A percentile compares a stretch with the other conserved stretches of the same genome.
These are phyloP conservation scores for Tapirus terrestris DNA, from an alignment of 2,113 vertebrate genomes.

Conservation along the genomic window DNA sequence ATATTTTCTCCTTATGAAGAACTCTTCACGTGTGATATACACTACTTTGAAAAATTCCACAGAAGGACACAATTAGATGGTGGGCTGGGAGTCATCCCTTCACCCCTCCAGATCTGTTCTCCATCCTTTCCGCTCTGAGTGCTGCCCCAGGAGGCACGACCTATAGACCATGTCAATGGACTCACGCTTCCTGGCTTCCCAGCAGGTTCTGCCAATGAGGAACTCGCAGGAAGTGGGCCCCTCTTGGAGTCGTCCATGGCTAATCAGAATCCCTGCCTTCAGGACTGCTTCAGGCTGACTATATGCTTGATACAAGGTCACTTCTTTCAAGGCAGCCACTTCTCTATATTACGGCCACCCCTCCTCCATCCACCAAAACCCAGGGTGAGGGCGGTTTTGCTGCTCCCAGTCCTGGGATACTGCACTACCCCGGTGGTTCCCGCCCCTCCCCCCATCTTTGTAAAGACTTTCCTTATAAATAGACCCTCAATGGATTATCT, in stretches of 20 bases:
- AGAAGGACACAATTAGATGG: neutral
- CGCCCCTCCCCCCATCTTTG: neutral
- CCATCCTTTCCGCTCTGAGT: neutral
- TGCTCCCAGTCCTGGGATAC: neutral
- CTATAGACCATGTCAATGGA: rapidly evolving
- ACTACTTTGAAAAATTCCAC: neutral
- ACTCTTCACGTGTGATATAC: neutral
- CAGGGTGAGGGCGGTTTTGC: neutral
- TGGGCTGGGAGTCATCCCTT: neutral
- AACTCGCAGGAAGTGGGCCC: neutral
- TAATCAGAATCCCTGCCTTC: neutral
- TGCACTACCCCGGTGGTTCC: neutral
- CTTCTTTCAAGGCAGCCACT: neutral
- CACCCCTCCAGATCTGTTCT: neutral
- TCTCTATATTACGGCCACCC: neutral
- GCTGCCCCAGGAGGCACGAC: neutral
- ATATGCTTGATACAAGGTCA: neutral
- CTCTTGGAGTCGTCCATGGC: neutral
- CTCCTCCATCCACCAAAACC: neutral
- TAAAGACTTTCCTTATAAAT: neutral
- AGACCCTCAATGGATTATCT: neutral
- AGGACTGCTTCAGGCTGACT: neutral
- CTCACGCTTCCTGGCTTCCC: neutral
- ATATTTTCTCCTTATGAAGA: neutral
- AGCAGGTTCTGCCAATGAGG: neutral